Evolutionary conservation across 2,797 vertebrate genomes (phyloP).

Genomic region (Cyclura pinguis): DNA sequence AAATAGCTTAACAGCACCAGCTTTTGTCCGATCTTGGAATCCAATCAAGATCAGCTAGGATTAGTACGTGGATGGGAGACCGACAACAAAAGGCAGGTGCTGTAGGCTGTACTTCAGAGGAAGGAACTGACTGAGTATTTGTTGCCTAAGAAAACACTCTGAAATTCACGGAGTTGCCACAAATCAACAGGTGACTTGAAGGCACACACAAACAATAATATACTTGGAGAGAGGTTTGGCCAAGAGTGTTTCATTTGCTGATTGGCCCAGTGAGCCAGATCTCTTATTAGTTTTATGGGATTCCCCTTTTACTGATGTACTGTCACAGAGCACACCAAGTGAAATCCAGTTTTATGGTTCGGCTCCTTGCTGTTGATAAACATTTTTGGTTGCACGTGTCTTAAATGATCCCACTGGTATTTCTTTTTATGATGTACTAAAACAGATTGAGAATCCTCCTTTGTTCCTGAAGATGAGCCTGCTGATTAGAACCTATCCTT

Average conservation of each 20-base stretch:
- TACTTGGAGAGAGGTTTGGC: slow-evolving; percentile 36
- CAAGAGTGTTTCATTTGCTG: slow-evolving; percentile 1
- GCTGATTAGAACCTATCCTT: slow-evolving; percentile 35
- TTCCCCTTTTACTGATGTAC: slow-evolving; percentile 55
- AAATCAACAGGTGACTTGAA: no score
- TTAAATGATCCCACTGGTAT: slow-evolving; percentile 68
- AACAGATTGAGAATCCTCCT: slow-evolving; percentile 43
- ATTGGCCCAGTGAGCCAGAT: slow-evolving; percentile 36
- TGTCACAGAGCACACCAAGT: slow-evolving; percentile 47
- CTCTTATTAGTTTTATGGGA: slow-evolving; percentile 28
- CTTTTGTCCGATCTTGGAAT: no score
- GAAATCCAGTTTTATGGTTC: slow-evolving; percentile 65
- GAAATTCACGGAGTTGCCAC: no score
- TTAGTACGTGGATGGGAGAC: no score
- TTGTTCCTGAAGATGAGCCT: slow-evolving; percentile 51
- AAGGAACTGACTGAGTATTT: no score
- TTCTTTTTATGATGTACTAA: slow-evolving; percentile 63
- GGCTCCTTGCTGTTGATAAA: slow-evolving; percentile 45
- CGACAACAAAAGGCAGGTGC: no score
- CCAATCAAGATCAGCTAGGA: no score
- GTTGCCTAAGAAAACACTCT: no score
- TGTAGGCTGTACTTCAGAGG: no score
- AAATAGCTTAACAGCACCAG: no score
- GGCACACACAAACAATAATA: neutral
- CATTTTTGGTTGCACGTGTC: slow-evolving; percentile 61